These are phyloP conservation scores for Macrochelys suwanniensis DNA, from an alignment of 2,797 vertebrate genomes.

Conservation along the genomic window DNA sequence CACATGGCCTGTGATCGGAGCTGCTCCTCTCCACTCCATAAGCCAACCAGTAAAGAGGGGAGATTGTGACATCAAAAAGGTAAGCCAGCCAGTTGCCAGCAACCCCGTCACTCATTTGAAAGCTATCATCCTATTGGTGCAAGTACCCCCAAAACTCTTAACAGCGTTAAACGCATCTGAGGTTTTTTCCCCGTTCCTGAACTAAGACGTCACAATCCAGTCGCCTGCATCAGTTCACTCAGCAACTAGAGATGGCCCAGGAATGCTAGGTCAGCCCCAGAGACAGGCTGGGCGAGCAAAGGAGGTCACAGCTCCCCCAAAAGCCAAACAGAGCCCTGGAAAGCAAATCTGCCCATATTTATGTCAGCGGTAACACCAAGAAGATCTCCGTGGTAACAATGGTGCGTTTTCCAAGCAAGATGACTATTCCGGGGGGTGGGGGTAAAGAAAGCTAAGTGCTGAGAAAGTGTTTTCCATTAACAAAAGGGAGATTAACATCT, in stretches of 20 bases:
- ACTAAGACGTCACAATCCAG: neutral
- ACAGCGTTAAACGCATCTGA: fast-evolving
- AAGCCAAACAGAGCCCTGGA: neutral
- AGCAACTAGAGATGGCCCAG: fast-evolving
- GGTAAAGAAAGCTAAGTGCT: too few species aligned
- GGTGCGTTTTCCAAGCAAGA: neutral
- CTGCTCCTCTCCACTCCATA: neutral
- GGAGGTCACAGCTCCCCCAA: neutral
- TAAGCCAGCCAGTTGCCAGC: fast-evolving
- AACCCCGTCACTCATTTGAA: fast-evolving
- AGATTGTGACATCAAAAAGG: fast-evolving
- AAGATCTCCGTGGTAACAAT: fast-evolving
- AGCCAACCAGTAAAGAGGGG: neutral
- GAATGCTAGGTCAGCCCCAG: too few species aligned
- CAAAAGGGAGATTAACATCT: neutral
- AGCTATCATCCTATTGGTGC: neutral
- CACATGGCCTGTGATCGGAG: fast-evolving
- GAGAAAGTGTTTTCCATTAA: neutral
- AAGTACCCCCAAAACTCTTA: neutral
- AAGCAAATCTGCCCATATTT: fast-evolving
- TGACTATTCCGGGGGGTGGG: too few species aligned
- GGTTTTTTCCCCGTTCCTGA: neutral
- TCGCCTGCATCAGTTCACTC: neutral
- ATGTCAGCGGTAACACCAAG: neutral
- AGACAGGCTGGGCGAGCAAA: neutral